Evolutionary conservation across 2,113 vertebrate species (phyloP).

Genomic region (Pitta sordida): DNA sequence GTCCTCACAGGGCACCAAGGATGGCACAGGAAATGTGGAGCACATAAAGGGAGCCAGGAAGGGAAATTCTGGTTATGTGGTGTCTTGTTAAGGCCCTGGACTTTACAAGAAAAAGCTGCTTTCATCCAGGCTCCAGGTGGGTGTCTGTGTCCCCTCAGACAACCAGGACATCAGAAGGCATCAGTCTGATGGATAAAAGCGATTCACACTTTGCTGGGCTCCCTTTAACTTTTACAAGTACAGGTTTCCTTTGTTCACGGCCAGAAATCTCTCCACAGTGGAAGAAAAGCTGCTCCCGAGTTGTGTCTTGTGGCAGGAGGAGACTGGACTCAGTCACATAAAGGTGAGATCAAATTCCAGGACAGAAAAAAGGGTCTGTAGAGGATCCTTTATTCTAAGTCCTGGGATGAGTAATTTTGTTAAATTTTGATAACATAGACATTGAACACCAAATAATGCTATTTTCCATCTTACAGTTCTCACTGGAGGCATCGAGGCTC

Average conservation of each 20-base stretch:
- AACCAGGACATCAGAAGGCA: background rate
- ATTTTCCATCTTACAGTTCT: background rate
- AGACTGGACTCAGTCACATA: background rate
- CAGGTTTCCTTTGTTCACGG: background rate
- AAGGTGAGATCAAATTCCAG: background rate
- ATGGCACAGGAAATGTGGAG: background rate
- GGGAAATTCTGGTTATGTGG: background rate
- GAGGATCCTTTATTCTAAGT: background rate
- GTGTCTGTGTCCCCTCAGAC: background rate
- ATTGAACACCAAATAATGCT: background rate
- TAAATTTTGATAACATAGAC: background rate
- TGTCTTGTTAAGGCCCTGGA: background rate
- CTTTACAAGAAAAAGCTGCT: background rate
- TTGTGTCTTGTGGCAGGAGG: background rate
- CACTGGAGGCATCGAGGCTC: accelerated
- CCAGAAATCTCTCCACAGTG: background rate
- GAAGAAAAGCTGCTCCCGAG: background rate
- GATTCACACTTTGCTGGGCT: background rate
- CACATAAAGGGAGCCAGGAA: background rate
- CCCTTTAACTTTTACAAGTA: background rate
- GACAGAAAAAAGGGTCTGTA: background rate
- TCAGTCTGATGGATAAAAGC: background rate
- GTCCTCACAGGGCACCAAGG: background rate
- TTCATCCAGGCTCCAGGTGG: background rate
- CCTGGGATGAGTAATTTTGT: background rate